A percentile compares a stretch with the other conserved stretches of the same genome.
phyloP scores from a whole-genome alignment of 2,888 invertebrate genomes.

The Napeogenes inachia region DNA sequence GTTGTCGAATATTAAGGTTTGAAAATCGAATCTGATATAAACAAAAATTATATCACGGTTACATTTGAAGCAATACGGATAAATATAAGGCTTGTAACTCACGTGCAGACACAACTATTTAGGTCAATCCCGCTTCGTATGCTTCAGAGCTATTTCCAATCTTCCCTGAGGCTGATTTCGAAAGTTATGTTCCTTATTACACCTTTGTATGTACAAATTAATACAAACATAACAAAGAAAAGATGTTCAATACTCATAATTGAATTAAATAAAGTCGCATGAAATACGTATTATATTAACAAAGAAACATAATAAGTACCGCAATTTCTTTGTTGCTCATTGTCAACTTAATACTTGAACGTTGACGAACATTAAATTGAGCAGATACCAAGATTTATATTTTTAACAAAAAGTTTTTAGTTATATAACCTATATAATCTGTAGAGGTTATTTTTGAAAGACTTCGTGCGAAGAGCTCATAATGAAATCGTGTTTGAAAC shows the following conservation, averaged over 20 bases:
- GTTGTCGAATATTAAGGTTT: too few relatives aligned
- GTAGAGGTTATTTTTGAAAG: neutral
- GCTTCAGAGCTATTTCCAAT: conserved; percentile 61
- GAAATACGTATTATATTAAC: conserved; percentile 12
- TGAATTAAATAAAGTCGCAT: neutral
- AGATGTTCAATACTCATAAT: neutral
- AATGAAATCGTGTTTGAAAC: conserved; percentile 47
- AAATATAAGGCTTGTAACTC: conserved; percentile 26
- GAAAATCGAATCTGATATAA: neutral
- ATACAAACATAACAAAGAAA: neutral
- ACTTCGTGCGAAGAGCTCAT: conserved; percentile 11
- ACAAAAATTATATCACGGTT: neutral
- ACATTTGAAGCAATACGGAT: conserved; percentile 3
- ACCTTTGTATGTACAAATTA: too few relatives aligned
- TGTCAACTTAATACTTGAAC: neutral
- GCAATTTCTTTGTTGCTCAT: conserved; percentile 21
- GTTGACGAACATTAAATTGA: conserved; percentile 9
- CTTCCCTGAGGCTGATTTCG: conserved; percentile 40
- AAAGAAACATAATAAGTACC: conserved; percentile 20
- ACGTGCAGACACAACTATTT: conserved; percentile 42
- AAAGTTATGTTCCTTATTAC: conserved; percentile 11
- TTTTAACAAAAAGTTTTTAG: too few relatives aligned
- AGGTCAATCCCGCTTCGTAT: conserved; percentile 54
- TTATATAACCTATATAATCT: too few relatives aligned
- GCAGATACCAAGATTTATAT: too few relatives aligned